These are phyloP conservation scores for Morone chrysops DNA, from an alignment of 2,113 vertebrate species.

Conservation along the genomic window DNA sequence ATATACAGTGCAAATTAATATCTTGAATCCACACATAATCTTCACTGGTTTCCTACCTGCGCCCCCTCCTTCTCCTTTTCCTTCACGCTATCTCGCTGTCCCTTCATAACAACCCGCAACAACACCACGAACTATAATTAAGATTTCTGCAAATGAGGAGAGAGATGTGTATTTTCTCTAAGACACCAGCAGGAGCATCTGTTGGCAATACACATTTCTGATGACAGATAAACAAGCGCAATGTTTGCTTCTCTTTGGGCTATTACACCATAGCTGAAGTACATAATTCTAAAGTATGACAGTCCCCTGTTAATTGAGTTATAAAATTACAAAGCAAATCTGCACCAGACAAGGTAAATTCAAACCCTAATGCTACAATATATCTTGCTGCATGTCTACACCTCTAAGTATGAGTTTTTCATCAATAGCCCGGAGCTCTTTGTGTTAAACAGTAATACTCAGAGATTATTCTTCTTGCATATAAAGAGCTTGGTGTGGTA, in stretches of 20 bases:
- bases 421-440: slow-evolving; percentile 55
- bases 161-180: slow-evolving; percentile 47
- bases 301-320: slow-evolving; percentile 45
- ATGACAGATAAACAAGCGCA: slow-evolving; percentile 65
- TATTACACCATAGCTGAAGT: slow-evolving; percentile 48
- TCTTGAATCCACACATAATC: slow-evolving; percentile 74
- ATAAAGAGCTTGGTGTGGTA: slow-evolving; percentile 50
- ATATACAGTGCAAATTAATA: slow-evolving; percentile 79
- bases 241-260: slow-evolving; percentile 56
- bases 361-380: slow-evolving; percentile 40
- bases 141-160: slow-evolving; percentile 46
- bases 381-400: slow-evolving; percentile 29
- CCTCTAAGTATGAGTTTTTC: slow-evolving; percentile 39
- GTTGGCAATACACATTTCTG: slow-evolving; percentile 54
- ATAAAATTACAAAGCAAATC: slow-evolving; percentile 40
- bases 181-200: slow-evolving; percentile 63
- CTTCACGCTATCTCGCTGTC: slow-evolving; percentile 37
- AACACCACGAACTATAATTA: slow-evolving; percentile 70
- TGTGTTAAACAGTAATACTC: slow-evolving; percentile 57
- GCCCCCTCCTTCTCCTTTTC: slow-evolving; percentile 6
- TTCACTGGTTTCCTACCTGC: slow-evolving; percentile 54
- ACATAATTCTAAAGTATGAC: slow-evolving; percentile 36
- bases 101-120: slow-evolving; percentile 55
- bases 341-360: slow-evolving; percentile 38
- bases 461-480: slow-evolving; percentile 54